Conservation (phyloP, 2,888 invertebrate genomes). For the Lasioglossum leucozonium region DNA sequence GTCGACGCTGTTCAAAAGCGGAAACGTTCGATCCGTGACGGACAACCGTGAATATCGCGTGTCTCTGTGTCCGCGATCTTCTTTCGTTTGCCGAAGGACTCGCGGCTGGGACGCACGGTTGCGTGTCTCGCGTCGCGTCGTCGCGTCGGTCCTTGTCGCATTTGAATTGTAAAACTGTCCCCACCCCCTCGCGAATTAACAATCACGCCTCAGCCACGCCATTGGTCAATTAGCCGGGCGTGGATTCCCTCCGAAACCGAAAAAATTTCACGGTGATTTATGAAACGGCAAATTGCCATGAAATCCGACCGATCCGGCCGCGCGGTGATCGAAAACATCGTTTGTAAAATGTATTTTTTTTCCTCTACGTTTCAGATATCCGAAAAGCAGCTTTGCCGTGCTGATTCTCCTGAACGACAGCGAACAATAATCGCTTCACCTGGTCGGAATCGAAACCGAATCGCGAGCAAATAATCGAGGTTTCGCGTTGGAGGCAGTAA, state of each 20-base stretch:
- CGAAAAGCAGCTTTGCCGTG: background rate
- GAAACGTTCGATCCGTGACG: background rate
- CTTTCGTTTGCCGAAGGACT: constrained; percentile 8
- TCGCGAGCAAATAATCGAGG: background rate
- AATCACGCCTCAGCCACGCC: background rate
- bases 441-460: background rate
- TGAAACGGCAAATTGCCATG: background rate
- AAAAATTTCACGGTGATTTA: background rate
- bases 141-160: background rate
- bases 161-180: background rate
- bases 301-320: background rate
- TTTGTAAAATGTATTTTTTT: no score
- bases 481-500: background rate
- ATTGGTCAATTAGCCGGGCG: background rate
- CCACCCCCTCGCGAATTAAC: background rate
- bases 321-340: no score
- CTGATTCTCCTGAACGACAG: background rate
- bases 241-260: background rate
- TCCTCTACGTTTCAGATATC: background rate
- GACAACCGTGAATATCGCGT: constrained; percentile 21
- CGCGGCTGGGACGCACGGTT: background rate
- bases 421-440: background rate
- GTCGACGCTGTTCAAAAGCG: background rate
- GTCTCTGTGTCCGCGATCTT: background rate
- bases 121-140: background rate